Conservation (phyloP, 2,113 vertebrate species). For the Tragelaphus scriptus region DNA sequence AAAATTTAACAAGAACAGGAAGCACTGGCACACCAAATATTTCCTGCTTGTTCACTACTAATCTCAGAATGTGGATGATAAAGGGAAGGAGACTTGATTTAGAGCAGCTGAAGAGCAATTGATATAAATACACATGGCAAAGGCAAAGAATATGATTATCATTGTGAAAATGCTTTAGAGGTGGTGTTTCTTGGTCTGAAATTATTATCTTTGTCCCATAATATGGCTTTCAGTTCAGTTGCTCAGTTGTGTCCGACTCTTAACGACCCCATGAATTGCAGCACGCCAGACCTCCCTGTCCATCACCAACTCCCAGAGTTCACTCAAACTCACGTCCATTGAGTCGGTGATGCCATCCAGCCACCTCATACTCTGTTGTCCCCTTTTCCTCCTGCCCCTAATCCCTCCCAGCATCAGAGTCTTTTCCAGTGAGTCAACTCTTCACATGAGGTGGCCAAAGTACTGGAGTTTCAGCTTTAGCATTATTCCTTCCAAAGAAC, state of each 20-base stretch:
- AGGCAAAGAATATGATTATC: not conserved
- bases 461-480: too few species aligned
- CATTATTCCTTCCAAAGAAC: too few species aligned
- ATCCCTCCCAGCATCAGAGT: too few species aligned
- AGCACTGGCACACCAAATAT: not conserved
- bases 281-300: too few species aligned
- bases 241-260: too few species aligned
- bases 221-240: not conserved
- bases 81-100: not conserved
- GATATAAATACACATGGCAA: not conserved
- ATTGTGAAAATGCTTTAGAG: not conserved
- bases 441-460: too few species aligned
- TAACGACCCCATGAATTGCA: too few species aligned
- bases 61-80: not conserved
- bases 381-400: too few species aligned
- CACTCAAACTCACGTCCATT: accelerated
- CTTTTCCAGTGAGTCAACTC: too few species aligned
- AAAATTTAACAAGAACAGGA: not conserved
- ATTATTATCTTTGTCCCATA: not conserved
- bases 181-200: not conserved
- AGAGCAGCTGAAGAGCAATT: not conserved
- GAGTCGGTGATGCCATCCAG: too few species aligned
- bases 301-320: too few species aligned
- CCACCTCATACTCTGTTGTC: too few species aligned
- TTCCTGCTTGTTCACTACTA: not conserved